Percentiles rank a stretch among this genome's conserved stretches.
Conservation (phyloP, 1,140 invertebrate genomes). For the Caenorhabditis briggsae region DNA sequence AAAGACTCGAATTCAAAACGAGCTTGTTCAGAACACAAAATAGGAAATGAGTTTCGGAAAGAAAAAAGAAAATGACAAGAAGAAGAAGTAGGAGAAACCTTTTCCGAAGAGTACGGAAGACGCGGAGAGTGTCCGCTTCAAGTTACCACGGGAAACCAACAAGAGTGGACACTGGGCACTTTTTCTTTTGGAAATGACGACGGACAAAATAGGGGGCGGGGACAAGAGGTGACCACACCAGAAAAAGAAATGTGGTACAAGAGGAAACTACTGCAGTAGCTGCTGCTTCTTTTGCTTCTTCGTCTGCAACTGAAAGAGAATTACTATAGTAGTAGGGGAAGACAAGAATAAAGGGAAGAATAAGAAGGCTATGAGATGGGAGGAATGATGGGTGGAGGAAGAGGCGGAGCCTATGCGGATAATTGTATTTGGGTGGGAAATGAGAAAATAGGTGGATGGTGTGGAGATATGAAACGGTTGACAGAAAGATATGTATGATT, state of each 20-base stretch:
- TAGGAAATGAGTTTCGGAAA: not conserved
- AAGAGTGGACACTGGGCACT: constrained; percentile 18
- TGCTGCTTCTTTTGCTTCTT: not conserved
- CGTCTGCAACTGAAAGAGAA: not conserved
- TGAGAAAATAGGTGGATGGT: not conserved
- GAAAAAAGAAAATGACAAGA: constrained; percentile 29
- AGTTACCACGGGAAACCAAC: constrained; percentile 25
- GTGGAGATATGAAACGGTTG: no score
- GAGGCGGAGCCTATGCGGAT: not conserved
- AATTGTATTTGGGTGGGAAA: not conserved
- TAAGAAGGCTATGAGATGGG: not conserved
- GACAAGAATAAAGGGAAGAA: not conserved
- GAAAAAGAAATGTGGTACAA: constrained; percentile 23
- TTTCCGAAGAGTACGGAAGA: constrained; percentile 24
- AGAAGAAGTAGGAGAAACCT: constrained; percentile 1
- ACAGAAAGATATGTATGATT: no score
- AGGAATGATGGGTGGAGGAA: not conserved
- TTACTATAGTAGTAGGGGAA: constrained; percentile 45
- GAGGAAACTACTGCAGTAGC: constrained; percentile 37
- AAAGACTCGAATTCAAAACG: constrained; percentile 31
- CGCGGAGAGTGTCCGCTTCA: not conserved
- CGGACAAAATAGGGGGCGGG: not conserved
- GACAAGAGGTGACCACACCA: constrained; percentile 7
- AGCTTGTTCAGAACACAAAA: constrained; percentile 42
- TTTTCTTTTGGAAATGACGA: constrained; percentile 19